Evolutionary conservation across 2,113 vertebrate genomes (phyloP).

Genomic region (Sceloporus undulatus): DNA sequence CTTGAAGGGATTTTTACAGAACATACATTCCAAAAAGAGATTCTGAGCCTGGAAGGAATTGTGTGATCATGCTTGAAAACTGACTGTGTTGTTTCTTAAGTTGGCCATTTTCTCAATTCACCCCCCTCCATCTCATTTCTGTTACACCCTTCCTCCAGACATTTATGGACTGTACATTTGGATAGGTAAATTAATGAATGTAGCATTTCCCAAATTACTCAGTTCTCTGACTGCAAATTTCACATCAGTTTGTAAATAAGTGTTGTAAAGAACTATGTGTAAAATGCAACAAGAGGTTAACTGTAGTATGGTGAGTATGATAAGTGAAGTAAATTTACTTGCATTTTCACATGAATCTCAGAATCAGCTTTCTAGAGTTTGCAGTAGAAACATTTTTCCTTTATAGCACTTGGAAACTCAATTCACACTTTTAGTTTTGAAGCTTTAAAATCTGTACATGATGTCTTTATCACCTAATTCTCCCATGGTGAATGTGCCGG

Average conservation of each 20-base stretch:
- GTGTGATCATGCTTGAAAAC: conserved; percentile 38
- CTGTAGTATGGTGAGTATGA: conserved; percentile 22
- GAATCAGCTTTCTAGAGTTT: conserved; percentile 5
- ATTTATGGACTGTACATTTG: background rate
- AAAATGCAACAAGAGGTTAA: conserved; percentile 14
- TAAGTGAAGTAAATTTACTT: conserved; percentile 29
- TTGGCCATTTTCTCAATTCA: conserved; percentile 8
- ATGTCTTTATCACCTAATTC: background rate
- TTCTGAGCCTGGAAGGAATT: conserved; percentile 37
- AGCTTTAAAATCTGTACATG: background rate
- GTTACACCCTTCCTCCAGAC: background rate
- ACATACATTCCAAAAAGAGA: background rate
- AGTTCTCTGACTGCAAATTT: too few relatives aligned
- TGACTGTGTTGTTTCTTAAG: conserved; percentile 46
- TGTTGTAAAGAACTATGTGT: background rate
- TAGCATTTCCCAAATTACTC: too few relatives aligned
- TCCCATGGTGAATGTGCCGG: background rate
- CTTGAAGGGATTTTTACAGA: background rate
- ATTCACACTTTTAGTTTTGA: background rate
- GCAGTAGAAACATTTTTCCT: background rate
- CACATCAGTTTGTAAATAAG: too few relatives aligned
- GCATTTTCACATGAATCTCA: conserved; percentile 3
- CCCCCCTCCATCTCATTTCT: background rate
- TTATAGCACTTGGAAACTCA: background rate
- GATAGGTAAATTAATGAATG: too few relatives aligned